Conservation (phyloP, 2,888 invertebrate genomes). For the Coenonympha arcania region DNA sequence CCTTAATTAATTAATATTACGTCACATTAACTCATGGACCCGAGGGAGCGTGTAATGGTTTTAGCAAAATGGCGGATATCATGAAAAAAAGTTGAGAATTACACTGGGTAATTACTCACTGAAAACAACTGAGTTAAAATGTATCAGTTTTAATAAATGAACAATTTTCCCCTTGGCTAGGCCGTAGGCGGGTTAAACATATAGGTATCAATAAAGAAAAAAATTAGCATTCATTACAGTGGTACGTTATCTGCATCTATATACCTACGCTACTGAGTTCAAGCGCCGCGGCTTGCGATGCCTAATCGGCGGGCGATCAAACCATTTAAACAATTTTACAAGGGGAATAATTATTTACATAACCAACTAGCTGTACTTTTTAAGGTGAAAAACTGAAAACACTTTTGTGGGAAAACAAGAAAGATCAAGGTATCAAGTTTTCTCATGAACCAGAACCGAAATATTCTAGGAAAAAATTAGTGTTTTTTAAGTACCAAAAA, state of each 20-base stretch:
- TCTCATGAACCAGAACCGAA: too few relatives aligned
- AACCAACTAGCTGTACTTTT: too few relatives aligned
- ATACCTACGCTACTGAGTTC: slow-evolving; percentile 15
- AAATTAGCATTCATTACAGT: neutral
- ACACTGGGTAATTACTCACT: neutral
- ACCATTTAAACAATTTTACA: slow-evolving; percentile 2
- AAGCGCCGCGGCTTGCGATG: too few relatives aligned
- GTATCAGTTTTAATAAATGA: too few relatives aligned
- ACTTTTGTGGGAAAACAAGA: too few relatives aligned
- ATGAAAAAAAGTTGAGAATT: neutral
- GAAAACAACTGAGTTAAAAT: neutral
- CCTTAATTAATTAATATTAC: neutral
- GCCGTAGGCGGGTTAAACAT: too few relatives aligned
- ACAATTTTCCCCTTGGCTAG: too few relatives aligned
- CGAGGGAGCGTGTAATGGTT: slow-evolving; percentile 25
- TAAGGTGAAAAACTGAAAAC: too few relatives aligned
- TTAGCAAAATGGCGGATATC: slow-evolving; percentile 9
- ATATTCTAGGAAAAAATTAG: too few relatives aligned
- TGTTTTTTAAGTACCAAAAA: too few relatives aligned
- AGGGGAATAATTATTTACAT: neutral
- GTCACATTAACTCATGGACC: slow-evolving; percentile 18
- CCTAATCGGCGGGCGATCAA: slow-evolving; percentile 11
- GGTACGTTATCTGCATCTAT: neutral
- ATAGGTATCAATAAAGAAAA: slow-evolving; percentile 1
- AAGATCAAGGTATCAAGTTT: too few relatives aligned